phyloP scores from a whole-genome alignment of 2,113 vertebrate species.

The Dolichotis patagonum region DNA sequence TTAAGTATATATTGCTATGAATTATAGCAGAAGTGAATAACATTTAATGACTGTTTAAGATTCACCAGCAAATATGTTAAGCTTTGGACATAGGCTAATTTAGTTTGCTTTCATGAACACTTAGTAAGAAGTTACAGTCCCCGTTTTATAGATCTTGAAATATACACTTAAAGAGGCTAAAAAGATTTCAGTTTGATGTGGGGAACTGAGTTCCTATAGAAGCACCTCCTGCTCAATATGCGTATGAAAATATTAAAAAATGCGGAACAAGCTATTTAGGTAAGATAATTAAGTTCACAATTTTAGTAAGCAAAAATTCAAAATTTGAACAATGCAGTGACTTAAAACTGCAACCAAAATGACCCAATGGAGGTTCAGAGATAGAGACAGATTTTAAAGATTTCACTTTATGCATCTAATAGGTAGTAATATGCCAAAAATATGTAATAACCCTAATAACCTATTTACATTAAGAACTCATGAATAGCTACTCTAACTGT shows the following conservation, averaged over 20 bases:
- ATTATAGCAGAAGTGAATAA: neutral
- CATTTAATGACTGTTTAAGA: conserved; percentile 28
- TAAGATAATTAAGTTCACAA: neutral
- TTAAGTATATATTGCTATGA: neutral
- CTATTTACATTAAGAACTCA: neutral
- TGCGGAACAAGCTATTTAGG: neutral
- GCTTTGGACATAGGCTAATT: neutral
- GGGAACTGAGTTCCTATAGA: neutral
- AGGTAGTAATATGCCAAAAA: neutral
- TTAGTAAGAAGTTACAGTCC: neutral
- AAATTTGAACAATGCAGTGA: neutral
- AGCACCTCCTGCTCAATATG: neutral
- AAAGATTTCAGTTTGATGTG: neutral
- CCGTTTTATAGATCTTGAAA: conserved; percentile 23
- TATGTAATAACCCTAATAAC: neutral
- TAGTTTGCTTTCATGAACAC: conserved; percentile 34
- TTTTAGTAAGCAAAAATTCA: neutral
- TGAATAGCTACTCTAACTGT: neutral
- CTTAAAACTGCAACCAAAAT: neutral
- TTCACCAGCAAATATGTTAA: conserved; percentile 4
- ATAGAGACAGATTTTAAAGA: neutral
- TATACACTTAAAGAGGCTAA: neutral
- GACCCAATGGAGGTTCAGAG: neutral
- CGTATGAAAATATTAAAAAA: neutral
- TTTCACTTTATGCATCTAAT: neutral